Evolutionary conservation across 2,113 vertebrate species (phyloP).

Genomic region (Scortum barcoo): DNA sequence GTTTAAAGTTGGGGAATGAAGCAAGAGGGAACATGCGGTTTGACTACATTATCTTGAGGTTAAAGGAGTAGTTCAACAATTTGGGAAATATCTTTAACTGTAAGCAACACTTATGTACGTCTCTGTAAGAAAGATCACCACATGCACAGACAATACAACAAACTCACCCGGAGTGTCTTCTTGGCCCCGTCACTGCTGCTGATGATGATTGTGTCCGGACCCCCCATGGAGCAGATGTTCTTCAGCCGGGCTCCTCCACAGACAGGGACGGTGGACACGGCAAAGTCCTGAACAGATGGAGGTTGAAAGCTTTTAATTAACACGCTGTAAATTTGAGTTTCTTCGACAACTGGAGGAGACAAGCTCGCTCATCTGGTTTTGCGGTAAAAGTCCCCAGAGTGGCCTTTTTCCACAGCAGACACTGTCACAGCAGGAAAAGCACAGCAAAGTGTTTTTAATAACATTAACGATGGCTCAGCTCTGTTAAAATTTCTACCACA

Average conservation of each 20-base stretch:
- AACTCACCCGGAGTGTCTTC: constrained; percentile 88
- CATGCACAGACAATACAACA: not conserved
- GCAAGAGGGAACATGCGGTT: not conserved
- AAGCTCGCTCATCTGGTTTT: not conserved
- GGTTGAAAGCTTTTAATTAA: constrained; percentile 8
- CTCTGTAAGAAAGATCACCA: too few relatives aligned
- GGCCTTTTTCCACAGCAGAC: not conserved
- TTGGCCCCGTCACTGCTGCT: constrained; percentile 88
- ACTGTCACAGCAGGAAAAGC: not conserved
- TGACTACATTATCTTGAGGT: not conserved
- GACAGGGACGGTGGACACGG: constrained; percentile 91
- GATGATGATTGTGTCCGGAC: constrained; percentile 89
- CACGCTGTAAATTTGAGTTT: not conserved
- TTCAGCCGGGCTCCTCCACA: constrained; percentile 87
- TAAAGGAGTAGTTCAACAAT: not conserved
- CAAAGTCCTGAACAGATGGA: constrained; percentile 87
- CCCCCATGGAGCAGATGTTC: constrained; percentile 93
- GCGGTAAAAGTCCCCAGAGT: not conserved
- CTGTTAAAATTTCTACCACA: not conserved
- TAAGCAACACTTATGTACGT: not conserved
- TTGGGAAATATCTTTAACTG: not conserved
- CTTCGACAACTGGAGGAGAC: not conserved
- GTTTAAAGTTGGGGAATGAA: not conserved
- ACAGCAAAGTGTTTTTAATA: not conserved
- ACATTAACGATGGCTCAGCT: not conserved